phyloP scores from a whole-genome alignment of 2,797 vertebrate species.

The Tympanoctomys barrerae region DNA sequence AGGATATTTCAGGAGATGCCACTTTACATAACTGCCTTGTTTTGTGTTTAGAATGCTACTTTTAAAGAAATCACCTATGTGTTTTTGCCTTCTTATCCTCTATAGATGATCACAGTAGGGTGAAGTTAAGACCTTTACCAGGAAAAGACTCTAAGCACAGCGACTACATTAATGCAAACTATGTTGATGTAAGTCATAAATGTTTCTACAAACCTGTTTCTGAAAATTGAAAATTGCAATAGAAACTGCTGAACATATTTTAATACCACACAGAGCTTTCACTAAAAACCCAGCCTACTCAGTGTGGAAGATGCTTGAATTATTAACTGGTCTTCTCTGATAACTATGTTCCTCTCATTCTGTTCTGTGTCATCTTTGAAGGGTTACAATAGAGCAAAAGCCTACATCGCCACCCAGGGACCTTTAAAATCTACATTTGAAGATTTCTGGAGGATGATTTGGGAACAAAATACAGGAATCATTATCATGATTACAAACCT shows the following conservation, averaged over 20 bases:
- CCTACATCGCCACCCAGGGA: slow-evolving; percentile 98
- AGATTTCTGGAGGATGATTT: slow-evolving; percentile 99
- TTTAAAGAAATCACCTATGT: background rate
- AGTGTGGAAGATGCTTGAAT: slow-evolving; percentile 81
- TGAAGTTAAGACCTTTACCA: slow-evolving; percentile 96
- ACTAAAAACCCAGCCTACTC: slow-evolving; percentile 53
- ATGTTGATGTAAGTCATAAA: slow-evolving; percentile 95
- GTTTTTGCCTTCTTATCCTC: slow-evolving; percentile 72
- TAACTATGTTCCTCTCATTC: slow-evolving; percentile 83
- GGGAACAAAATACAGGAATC: slow-evolving; percentile 98
- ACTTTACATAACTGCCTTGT: background rate
- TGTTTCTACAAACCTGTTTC: slow-evolving; percentile 65
- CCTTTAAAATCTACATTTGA: slow-evolving; percentile 99
- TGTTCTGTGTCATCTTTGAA: slow-evolving; percentile 89
- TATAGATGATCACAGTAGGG: slow-evolving; percentile 98
- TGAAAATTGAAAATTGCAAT: slow-evolving; percentile 48
- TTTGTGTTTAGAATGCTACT: slow-evolving; percentile 35
- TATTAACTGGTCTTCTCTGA: slow-evolving; percentile 83
- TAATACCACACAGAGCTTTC: slow-evolving; percentile 49
- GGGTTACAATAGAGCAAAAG: slow-evolving; percentile 98
- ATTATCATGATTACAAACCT: slow-evolving; percentile 99
- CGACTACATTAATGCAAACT: slow-evolving; percentile 99
- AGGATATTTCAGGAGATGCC: background rate
- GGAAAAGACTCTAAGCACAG: slow-evolving; percentile 99
- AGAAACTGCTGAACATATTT: slow-evolving; percentile 25